A percentile compares a stretch with the other conserved stretches of the same genome.
Evolutionary conservation across 2,797 vertebrate genomes (phyloP).

Genomic region (Diplodus puntazzo): DNA sequence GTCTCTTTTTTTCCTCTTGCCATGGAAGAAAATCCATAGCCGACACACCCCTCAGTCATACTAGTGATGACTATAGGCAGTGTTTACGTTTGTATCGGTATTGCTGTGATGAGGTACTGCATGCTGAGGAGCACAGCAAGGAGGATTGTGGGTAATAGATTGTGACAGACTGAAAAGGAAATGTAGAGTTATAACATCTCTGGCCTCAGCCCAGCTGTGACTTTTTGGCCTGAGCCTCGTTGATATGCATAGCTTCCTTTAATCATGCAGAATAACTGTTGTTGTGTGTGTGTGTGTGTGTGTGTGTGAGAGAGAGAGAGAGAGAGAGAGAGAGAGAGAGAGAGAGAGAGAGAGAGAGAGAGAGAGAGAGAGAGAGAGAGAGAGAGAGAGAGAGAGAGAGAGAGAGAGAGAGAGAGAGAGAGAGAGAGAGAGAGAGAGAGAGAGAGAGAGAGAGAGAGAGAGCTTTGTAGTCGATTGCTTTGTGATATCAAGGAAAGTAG

Average conservation of each 20-base stretch:
- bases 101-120: slow-evolving; percentile 52
- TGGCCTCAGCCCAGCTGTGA: slow-evolving; percentile 75
- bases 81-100: slow-evolving; percentile 68
- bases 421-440: not conserved
- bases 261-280: slow-evolving; percentile 60
- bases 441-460: not conserved
- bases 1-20: slow-evolving; percentile 12
- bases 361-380: no score
- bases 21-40: slow-evolving; percentile 48
- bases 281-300: slow-evolving; percentile 31
- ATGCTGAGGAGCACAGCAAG: slow-evolving; percentile 38
- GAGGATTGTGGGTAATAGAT: slow-evolving; percentile 69
- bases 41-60: slow-evolving; percentile 31
- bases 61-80: slow-evolving; percentile 43
- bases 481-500: slow-evolving; percentile 63
- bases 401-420: no score
- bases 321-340: not conserved
- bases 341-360: not conserved
- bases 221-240: slow-evolving; percentile 76
- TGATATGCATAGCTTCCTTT: slow-evolving; percentile 84
- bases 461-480: slow-evolving; percentile 49
- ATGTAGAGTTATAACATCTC: slow-evolving; percentile 70
- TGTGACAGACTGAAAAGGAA: slow-evolving; percentile 77
- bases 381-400: no score
- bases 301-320: slow-evolving; percentile 2